Evolutionary conservation across 2,888 invertebrate genomes (phyloP).

Genomic region (Nomada ferruginata): DNA sequence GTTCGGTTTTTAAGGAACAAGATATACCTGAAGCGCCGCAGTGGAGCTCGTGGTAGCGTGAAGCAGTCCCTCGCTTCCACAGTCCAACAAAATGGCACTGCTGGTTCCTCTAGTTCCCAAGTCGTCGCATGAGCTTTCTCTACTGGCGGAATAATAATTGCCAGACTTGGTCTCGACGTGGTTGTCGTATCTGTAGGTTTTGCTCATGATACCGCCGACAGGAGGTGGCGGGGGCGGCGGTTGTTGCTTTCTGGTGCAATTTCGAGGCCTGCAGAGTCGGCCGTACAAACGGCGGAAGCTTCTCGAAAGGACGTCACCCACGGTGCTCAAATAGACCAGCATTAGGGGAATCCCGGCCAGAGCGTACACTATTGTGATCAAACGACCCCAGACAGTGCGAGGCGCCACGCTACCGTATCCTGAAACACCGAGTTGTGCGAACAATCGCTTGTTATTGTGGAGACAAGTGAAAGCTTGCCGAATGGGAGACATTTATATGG

Average conservation of each 20-base stretch:
- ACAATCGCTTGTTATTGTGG: not conserved
- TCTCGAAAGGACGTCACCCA: conserved; percentile 93
- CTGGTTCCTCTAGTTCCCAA: conserved; percentile 80
- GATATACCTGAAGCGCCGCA: conserved; percentile 74
- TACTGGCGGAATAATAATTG: conserved; percentile 80
- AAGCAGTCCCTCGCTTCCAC: conserved; percentile 79
- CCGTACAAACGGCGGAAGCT: conserved; percentile 90
- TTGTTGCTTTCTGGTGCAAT: conserved; percentile 78
- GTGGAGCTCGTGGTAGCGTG: conserved; percentile 79
- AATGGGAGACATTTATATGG: not conserved
- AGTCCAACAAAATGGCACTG: conserved; percentile 82
- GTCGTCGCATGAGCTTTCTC: conserved; percentile 81
- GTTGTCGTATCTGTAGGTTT: conserved; percentile 80
- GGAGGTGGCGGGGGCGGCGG: conserved; percentile 76
- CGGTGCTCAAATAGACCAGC: conserved; percentile 94
- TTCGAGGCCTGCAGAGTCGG: conserved; percentile 84
- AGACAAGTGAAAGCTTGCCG: not conserved
- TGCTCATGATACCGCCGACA: conserved; percentile 76
- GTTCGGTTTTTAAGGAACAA: too few species aligned
- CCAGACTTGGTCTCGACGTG: conserved; percentile 78
- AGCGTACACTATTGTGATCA: conserved; percentile 94
- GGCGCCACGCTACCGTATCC: conserved; percentile 95
- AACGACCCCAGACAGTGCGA: conserved; percentile 91
- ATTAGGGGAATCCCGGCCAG: conserved; percentile 95
- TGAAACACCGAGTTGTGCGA: conserved; percentile 81